Percentiles rank a stretch among this genome's conserved stretches.
Conservation (phyloP, 2,113 vertebrate genomes). For the Phoenicopterus ruber region DNA sequence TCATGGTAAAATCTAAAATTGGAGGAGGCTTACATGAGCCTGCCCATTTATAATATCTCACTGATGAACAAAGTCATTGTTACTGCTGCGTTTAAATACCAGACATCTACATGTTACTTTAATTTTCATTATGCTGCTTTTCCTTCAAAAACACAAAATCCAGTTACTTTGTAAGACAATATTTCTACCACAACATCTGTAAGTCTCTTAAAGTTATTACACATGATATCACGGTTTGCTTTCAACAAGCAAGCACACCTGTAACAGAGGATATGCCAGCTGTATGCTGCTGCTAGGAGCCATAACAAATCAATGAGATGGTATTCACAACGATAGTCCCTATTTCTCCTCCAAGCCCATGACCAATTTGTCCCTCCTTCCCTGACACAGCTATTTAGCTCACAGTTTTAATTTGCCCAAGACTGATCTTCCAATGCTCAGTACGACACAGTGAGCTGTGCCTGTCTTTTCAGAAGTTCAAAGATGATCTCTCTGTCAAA, state of each 20-base stretch:
- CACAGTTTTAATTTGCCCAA: not conserved
- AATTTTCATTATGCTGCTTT: not conserved
- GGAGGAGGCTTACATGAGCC: not conserved
- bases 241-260: not conserved
- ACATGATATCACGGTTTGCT: not conserved
- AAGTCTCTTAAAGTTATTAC: not conserved
- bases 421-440: not conserved
- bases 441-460: not conserved
- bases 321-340: not conserved
- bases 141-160: not conserved
- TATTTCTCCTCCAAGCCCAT: not conserved
- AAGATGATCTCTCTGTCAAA: not conserved
- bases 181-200: not conserved
- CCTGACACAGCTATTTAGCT: not conserved
- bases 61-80: not conserved
- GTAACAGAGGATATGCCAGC: not conserved
- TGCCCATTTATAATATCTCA: not conserved
- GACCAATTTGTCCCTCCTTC: not conserved
- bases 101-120: not conserved
- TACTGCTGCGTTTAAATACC: not conserved
- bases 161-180: not conserved
- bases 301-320: not conserved
- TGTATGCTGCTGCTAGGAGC: not conserved
- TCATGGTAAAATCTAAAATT: not conserved
- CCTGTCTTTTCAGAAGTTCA: not conserved